Percentiles rank a stretch among this genome's conserved stretches.
Evolutionary conservation across 2,797 vertebrate species (phyloP).

Genomic region (Amblyraja radiata): DNA sequence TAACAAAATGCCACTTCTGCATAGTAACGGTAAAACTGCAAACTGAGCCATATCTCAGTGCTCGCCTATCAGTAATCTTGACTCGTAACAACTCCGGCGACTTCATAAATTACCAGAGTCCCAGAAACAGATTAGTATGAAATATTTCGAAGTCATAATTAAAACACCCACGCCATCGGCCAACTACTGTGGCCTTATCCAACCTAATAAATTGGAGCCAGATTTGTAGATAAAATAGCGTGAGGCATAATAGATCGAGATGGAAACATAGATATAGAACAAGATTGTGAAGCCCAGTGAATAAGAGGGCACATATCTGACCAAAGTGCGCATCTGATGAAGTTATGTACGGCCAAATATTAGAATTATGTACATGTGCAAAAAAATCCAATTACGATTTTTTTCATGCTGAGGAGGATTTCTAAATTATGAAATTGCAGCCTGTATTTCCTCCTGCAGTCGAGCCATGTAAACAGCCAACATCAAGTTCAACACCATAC

Average conservation of each 20-base stretch:
- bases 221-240: slow-evolving; percentile 7
- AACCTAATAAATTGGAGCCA: slow-evolving; percentile 20
- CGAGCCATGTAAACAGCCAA: slow-evolving; percentile 29
- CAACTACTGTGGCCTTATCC: background rate
- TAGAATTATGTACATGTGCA: background rate
- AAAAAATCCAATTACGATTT: background rate
- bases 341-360: background rate
- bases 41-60: background rate
- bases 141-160: slow-evolving; percentile 24
- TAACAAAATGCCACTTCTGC: background rate
- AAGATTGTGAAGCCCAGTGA: background rate
- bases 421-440: background rate
- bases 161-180: background rate
- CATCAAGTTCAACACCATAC: slow-evolving; percentile 34
- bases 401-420: background rate
- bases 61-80: background rate
- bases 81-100: background rate
- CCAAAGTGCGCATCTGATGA: slow-evolving; percentile 10
- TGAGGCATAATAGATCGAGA: slow-evolving; percentile 17
- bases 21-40: background rate
- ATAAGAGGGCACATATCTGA: background rate
- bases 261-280: background rate
- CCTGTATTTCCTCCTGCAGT: background rate
- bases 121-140: background rate
- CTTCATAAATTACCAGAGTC: background rate